Base-by-base conservation (phyloP, 2,888 invertebrate species). In the Drosophila barbarae region DNA sequence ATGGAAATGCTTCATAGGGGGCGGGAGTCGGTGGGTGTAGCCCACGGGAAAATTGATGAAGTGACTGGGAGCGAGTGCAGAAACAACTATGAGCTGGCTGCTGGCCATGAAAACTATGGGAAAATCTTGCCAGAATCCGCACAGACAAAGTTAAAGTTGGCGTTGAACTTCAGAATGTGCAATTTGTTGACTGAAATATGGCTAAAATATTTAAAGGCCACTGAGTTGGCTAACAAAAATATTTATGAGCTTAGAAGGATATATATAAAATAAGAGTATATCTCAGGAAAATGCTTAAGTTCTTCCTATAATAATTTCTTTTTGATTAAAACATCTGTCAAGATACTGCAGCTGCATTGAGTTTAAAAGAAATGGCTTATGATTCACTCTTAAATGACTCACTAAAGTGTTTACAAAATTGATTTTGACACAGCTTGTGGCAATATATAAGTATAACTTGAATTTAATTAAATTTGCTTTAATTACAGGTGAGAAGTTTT, bases 41-140 rank as follows among this genome's bases (percentile, higher is more conserved):
- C 30, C 30, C 13, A 26, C 9, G 13, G 46, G 34, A 10, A 57
- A 60, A 61, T 60, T 61, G 41, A 47, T 60, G 61, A 42, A 49
- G 55, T 28, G 26, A 15, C 54, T 41, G 30, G 23, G 23, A 23
- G 21, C 1, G 34, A n/a, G 9, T 9, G 34, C 46, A 46, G 46
- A 34, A 54, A 5, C 36, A 59, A 57, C 59, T 59, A 57, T 6
- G 42, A 32, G 44, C 23, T 23, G 23, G 23, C 23, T 23, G 23
- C n/a, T 35, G 59, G 59, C 46, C 59, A 26, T 59, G 59, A 60
- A 60, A 60, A 60, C 59, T 60, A 59, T 60, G 38, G 13, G 30
- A 13, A 18, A 15, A n/a, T 38, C 18, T 2, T 7, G 4, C 13
- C 4, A 13, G 26, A 18, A 18, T 44, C 34, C 21, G 7, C 10